Evolutionary conservation across 2,113 vertebrate species (phyloP).

Genomic region (Oncorhynchus clarkii): DNA sequence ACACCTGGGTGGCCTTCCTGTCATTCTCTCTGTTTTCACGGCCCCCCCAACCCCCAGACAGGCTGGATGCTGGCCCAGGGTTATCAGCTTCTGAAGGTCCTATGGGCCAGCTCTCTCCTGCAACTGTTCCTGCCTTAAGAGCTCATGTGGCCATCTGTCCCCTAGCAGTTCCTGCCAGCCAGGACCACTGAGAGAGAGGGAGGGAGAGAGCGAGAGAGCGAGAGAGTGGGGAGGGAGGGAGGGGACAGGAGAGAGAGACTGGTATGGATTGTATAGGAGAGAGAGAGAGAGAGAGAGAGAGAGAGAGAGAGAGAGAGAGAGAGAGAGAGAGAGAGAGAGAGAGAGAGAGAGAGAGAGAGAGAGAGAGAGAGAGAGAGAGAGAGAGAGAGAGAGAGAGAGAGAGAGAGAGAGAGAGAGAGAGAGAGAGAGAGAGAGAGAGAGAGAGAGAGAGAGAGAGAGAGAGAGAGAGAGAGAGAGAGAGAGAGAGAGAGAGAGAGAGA

Average conservation of each 20-base stretch:
- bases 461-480: background rate
- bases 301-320: background rate
- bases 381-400: no score
- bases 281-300: background rate
- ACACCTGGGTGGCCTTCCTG: constrained; percentile 51
- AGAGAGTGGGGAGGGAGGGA: background rate
- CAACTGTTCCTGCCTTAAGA: constrained; percentile 48
- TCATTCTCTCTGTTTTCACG: constrained; percentile 12
- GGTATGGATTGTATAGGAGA: background rate
- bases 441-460: background rate
- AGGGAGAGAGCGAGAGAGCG: background rate
- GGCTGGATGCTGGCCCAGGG: constrained; percentile 32
- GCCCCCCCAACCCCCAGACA: constrained; percentile 32
- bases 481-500: background rate
- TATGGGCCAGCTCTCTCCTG: constrained; percentile 32
- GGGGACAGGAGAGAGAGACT: background rate
- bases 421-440: no score
- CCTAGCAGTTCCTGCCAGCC: constrained; percentile 48
- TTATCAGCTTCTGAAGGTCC: constrained; percentile 54
- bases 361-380: background rate
- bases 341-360: background rate
- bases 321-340: no score
- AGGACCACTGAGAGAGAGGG: background rate
- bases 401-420: background rate
- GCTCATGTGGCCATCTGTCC: constrained; percentile 36